Conservation (phyloP, 64 coral and sea anemone genomes). For the Cladopsammia gracilis region DNA sequence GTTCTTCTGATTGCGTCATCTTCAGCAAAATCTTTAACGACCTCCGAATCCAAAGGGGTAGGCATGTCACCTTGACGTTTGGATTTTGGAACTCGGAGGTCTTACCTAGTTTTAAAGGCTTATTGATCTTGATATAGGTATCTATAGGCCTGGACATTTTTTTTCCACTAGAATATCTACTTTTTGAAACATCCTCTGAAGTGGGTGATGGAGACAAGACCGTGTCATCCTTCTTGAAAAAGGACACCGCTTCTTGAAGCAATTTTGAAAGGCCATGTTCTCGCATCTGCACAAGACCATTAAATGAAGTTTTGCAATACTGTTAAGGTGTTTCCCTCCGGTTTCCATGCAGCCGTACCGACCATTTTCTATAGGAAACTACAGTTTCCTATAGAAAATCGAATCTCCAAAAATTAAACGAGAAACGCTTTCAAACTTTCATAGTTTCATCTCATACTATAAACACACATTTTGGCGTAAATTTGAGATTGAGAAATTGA, state of each 20-base stretch:
- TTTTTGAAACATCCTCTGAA: neutral
- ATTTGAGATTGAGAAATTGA: too few relatives aligned
- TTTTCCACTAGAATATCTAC: neutral
- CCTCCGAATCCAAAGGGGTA: conserved; percentile 46
- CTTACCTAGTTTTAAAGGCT: conserved; percentile 41
- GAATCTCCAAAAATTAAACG: too few relatives aligned
- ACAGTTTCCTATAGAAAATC: too few relatives aligned
- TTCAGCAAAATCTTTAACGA: conserved; percentile 39
- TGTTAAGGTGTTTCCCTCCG: too few relatives aligned
- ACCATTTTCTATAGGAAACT: too few relatives aligned
- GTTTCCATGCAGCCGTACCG: too few relatives aligned
- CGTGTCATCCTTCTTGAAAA: neutral
- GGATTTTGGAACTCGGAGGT: conserved; percentile 28
- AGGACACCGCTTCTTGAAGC: conserved; percentile 2
- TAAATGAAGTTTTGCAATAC: too few relatives aligned
- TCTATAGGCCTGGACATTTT: neutral
- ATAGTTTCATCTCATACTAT: too few relatives aligned
- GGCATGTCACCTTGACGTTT: neutral
- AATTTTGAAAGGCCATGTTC: conserved; percentile 22
- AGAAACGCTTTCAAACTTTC: too few relatives aligned
- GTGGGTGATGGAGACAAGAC: too few relatives aligned
- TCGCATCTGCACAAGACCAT: neutral
- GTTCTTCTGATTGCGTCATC: conserved; percentile 42
- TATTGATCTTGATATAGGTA: neutral
- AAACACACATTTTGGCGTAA: too few relatives aligned